Conservation (phyloP, 2,113 vertebrate species). For the Sylvietta virens region DNA sequence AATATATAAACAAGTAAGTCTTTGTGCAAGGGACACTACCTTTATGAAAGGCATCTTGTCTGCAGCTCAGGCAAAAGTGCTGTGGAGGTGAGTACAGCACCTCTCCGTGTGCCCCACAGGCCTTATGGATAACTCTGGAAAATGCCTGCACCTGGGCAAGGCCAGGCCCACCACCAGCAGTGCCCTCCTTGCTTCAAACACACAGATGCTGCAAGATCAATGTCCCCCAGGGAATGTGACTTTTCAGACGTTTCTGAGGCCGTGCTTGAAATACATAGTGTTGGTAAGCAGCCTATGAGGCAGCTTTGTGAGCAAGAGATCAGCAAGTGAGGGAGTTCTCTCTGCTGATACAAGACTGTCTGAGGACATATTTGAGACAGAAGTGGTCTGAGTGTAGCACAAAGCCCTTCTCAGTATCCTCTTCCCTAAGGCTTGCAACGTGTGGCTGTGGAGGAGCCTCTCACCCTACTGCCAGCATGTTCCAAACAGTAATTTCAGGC, state of each 20-base stretch:
- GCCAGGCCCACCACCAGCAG: rapidly evolving
- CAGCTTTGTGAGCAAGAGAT: neutral
- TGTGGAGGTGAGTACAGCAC: neutral
- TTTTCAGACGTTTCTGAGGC: neutral
- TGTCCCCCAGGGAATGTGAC: neutral
- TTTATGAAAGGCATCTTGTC: neutral
- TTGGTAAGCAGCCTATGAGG: rapidly evolving
- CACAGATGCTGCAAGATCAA: neutral
- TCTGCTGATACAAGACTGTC: neutral
- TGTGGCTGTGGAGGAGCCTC: neutral
- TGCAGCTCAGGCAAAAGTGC: neutral
- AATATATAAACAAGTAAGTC: neutral
- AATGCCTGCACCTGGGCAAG: neutral
- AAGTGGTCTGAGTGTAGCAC: neutral
- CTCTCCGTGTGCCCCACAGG: rapidly evolving
- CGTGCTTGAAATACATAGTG: rapidly evolving
- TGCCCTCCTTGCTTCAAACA: neutral
- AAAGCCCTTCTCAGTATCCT: neutral
- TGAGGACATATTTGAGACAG: neutral
- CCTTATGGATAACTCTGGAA: neutral
- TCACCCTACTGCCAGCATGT: neutral
- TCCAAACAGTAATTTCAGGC: neutral
- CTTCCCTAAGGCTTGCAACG: neutral
- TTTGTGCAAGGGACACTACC: neutral
- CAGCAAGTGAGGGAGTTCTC: neutral